Conservation (phyloP, 1,140 invertebrate genomes). For the Hypothenemus hampei region DNA sequence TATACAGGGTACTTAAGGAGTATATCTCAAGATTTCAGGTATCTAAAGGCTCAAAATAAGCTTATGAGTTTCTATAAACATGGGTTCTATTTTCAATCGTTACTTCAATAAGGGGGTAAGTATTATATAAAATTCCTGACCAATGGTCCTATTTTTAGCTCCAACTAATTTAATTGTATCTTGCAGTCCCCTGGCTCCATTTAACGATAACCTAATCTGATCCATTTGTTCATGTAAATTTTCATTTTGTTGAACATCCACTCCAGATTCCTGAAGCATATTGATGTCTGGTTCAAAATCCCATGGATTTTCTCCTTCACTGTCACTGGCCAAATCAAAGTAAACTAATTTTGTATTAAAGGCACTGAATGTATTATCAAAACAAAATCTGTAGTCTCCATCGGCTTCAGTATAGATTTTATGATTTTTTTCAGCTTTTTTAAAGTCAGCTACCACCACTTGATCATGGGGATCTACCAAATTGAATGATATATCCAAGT, state of each 20-base stretch:
- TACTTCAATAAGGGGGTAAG: too few relatives aligned
- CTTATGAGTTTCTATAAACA: too few relatives aligned
- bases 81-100: too few relatives aligned
- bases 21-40: too few relatives aligned
- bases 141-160: conserved; percentile 71
- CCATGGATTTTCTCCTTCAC: conserved; percentile 52
- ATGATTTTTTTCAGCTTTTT: conserved; percentile 67
- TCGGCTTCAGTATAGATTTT: conserved; percentile 51
- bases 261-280: conserved; percentile 36
- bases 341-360: conserved; percentile 76
- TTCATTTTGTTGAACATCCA: conserved; percentile 54
- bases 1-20: too few relatives aligned
- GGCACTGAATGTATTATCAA: conserved; percentile 76
- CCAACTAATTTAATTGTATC: conserved; percentile 68
- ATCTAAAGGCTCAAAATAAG: too few relatives aligned
- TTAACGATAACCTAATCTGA: conserved; percentile 55
- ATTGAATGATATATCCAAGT: conserved; percentile 72
- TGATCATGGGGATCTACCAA: conserved; percentile 58
- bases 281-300: conserved; percentile 52
- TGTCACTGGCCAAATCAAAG: conserved; percentile 66
- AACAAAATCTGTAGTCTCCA: conserved; percentile 76
- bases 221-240: conserved; percentile 60
- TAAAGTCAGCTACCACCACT: conserved; percentile 61
- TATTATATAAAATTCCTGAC: conserved; percentile 71
- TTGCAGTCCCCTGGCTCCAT: conserved; percentile 63